A percentile compares a stretch with the other conserved stretches of the same genome.
These are phyloP conservation scores for Eptatretus burgeri DNA, from an alignment of 2,113 vertebrate genomes.

Conservation along the genomic window DNA sequence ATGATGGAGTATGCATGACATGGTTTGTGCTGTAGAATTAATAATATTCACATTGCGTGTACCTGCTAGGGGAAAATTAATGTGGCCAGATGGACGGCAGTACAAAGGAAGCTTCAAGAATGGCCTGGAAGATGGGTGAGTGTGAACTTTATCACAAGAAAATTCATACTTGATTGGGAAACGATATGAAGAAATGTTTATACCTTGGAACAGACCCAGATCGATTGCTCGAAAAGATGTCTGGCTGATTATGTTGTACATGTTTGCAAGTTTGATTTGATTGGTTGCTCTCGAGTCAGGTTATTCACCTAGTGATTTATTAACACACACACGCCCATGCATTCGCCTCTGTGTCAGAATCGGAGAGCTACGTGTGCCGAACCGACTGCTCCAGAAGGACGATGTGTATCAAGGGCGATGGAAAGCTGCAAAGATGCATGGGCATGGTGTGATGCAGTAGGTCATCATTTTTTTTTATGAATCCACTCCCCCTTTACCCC, in stretches of 20 bases:
- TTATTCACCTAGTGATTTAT: no score
- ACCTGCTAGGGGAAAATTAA: constrained; percentile 38
- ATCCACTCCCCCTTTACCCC: no score
- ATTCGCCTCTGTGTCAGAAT: constrained; percentile 25
- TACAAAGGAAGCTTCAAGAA: constrained; percentile 68
- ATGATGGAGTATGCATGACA: background rate
- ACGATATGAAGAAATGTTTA: no score
- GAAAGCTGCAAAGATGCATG: constrained; percentile 85
- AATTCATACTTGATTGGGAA: no score
- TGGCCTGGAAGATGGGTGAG: constrained; percentile 75
- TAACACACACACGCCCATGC: no score
- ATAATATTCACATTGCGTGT: constrained; percentile 5
- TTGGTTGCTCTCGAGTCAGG: no score
- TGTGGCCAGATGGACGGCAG: constrained; percentile 56
- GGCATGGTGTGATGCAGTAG: constrained; percentile 57
- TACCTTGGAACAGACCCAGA: no score
- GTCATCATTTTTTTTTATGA: constrained; percentile 5
- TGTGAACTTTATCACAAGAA: background rate
- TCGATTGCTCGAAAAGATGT: no score
- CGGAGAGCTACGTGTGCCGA: constrained; percentile 46
- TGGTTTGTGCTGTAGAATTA: no score
- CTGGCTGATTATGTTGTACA: no score
- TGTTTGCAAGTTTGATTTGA: no score
- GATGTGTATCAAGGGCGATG: constrained; percentile 65
- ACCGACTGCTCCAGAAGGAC: constrained; percentile 38